These are phyloP conservation scores for Pterocles gutturalis DNA, from an alignment of 2,113 vertebrate species.

Conservation along the genomic window DNA sequence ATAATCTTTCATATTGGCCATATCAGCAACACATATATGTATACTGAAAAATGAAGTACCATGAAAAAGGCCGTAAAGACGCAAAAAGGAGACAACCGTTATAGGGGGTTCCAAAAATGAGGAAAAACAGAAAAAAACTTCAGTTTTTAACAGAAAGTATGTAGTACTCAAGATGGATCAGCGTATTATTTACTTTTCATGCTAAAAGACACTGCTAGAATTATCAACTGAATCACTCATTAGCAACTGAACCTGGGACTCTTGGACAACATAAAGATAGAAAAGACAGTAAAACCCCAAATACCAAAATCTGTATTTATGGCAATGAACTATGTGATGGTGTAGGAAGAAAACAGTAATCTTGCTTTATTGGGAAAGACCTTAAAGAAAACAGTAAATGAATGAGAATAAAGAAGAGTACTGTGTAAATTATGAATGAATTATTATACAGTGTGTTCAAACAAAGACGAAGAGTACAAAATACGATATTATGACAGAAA, in stretches of 20 bases:
- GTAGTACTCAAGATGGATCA: neutral
- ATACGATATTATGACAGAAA: neutral
- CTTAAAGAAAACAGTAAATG: neutral
- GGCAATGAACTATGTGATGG: neutral
- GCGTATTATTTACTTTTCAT: neutral
- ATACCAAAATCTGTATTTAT: neutral
- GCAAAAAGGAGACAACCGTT: neutral
- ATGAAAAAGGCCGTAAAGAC: neutral
- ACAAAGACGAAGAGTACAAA: neutral
- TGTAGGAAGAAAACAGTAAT: neutral
- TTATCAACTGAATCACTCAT: neutral
- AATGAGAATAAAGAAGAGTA: neutral
- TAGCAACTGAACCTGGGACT: neutral
- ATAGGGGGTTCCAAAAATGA: neutral
- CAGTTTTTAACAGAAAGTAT: neutral
- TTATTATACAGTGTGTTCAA: neutral
- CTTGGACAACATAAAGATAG: neutral
- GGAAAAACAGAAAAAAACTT: neutral
- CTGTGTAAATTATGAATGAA: neutral
- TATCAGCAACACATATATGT: accelerated
- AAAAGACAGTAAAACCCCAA: neutral
- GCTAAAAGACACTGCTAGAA: neutral
- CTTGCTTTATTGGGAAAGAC: neutral
- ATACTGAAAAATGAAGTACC: neutral
- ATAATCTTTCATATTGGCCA: neutral